A percentile compares a stretch with the other conserved stretches of the same genome.
phyloP scores from a whole-genome alignment of 2,797 vertebrate species.

The Melanitta fusca region DNA sequence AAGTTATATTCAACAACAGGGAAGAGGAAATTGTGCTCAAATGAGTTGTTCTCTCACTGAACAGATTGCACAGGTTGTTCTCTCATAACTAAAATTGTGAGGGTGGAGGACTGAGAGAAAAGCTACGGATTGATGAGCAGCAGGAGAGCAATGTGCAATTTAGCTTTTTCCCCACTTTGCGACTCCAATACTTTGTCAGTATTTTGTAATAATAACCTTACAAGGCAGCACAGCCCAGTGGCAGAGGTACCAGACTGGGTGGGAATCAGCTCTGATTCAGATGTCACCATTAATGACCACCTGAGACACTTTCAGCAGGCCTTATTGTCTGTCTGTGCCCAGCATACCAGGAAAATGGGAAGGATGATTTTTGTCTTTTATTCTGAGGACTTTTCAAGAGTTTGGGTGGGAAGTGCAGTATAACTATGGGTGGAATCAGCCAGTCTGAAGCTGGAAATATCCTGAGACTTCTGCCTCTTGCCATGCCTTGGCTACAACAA shows the following conservation, averaged over 20 bases:
- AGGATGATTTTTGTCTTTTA: background rate
- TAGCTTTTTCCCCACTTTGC: background rate
- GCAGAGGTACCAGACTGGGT: background rate
- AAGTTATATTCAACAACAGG: slow-evolving; percentile 9
- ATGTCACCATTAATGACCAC: background rate
- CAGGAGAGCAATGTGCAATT: background rate
- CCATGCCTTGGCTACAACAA: background rate
- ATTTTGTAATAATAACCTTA: background rate
- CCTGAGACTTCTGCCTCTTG: background rate
- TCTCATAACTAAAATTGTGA: background rate
- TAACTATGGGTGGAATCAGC: background rate
- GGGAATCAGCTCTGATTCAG: background rate
- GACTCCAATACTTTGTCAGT: background rate
- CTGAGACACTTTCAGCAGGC: background rate
- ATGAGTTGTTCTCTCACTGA: background rate
- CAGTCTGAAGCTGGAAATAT: accelerated
- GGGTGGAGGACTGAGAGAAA: background rate
- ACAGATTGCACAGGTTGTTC: background rate
- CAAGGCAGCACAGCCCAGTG: background rate
- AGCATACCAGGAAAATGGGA: accelerated
- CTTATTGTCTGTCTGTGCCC: background rate
- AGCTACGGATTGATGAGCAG: background rate
- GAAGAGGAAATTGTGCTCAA: background rate
- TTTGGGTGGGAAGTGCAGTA: background rate
- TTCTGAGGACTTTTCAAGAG: background rate